Evolutionary conservation across 2,797 vertebrate genomes (phyloP), one percentile per base, ranked within the genome.

Genomic region (Silurus lanzhouensis): DNA sequence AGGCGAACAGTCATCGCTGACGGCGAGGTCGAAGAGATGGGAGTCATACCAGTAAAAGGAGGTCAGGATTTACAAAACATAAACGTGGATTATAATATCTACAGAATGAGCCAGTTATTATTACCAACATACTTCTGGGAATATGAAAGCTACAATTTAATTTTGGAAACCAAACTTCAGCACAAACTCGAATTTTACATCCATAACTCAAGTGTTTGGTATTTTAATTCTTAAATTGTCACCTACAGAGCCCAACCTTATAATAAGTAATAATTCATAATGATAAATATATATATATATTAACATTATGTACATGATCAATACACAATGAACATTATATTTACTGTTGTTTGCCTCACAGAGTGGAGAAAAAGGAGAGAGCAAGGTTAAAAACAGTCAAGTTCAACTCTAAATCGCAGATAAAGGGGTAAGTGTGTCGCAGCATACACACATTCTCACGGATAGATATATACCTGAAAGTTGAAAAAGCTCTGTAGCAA

Each of bases 301-400:
- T 38, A 38, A 4, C 38, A 38, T 38, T 38, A 38, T 38, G 38
- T 38, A 38, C 38, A 38, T 38, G 25, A 58, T 58, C 15, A 5
- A 0, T 58, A 19, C 25, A 57, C 74, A 57, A 1, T 5, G 15
- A 25, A 5, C 12, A n/a, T 60, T 79, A 66, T 25, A 48, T 27
- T 31, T 88, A 64, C 31, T 48, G 12, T 91, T 87, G 87, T 83
- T 85, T 38, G 38, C 25, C 4, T 63, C 72, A 0, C 91, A 99
- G 98, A 88, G 97, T 99, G 84, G 98, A 99, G 93, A 99, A 99
- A 94, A 99, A 99, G 91, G 98, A 99, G 92, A 88, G 97, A 88
- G 97, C 98, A 0, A 92, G 98, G n/a, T 95, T 99, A 94, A 99
- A 99, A 96, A 99, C 98, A 0, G 98, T 99, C 90, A 99, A 99